Evolutionary conservation across 2,797 vertebrate genomes (phyloP).

Genomic region (Diplodus sargus): DNA sequence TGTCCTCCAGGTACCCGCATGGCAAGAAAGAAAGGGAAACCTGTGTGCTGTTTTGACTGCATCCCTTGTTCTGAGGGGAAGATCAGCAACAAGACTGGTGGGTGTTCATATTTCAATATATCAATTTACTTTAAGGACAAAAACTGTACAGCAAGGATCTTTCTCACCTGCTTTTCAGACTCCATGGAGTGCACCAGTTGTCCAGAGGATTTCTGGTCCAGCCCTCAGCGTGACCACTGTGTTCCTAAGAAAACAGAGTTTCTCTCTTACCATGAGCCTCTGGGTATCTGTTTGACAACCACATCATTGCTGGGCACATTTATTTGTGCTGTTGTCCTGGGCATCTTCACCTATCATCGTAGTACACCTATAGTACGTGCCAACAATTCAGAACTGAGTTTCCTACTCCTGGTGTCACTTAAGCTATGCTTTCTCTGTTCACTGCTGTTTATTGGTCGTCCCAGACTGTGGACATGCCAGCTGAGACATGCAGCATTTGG

Average conservation of each 20-base stretch:
- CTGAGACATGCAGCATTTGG: too few relatives aligned
- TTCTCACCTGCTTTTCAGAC: constrained; percentile 46
- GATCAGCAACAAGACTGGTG: constrained; percentile 78
- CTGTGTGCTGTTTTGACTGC: constrained; percentile 71
- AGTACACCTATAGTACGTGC: too few relatives aligned
- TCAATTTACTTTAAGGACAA: too few relatives aligned
- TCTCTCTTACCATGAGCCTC: constrained; percentile 69
- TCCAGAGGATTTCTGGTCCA: constrained; percentile 63
- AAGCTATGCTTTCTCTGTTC: too few relatives aligned
- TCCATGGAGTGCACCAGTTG: constrained; percentile 65
- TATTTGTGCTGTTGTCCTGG: constrained; percentile 1
- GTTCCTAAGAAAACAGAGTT: constrained; percentile 69
- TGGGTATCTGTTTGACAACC: constrained; percentile 65
- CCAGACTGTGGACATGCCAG: too few relatives aligned
- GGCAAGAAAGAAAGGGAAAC: too few relatives aligned
- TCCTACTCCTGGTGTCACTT: too few relatives aligned
- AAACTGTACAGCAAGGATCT: too few relatives aligned
- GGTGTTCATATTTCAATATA: neutral
- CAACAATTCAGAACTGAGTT: too few relatives aligned
- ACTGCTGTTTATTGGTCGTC: too few relatives aligned
- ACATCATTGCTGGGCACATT: constrained; percentile 55
- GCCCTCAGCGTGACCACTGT: constrained; percentile 43
- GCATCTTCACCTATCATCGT: too few relatives aligned
- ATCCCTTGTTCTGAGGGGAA: constrained; percentile 75
- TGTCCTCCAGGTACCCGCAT: constrained; percentile 48